Conservation (phyloP, 2,888 invertebrate species). For the Dynastes tityus region DNA sequence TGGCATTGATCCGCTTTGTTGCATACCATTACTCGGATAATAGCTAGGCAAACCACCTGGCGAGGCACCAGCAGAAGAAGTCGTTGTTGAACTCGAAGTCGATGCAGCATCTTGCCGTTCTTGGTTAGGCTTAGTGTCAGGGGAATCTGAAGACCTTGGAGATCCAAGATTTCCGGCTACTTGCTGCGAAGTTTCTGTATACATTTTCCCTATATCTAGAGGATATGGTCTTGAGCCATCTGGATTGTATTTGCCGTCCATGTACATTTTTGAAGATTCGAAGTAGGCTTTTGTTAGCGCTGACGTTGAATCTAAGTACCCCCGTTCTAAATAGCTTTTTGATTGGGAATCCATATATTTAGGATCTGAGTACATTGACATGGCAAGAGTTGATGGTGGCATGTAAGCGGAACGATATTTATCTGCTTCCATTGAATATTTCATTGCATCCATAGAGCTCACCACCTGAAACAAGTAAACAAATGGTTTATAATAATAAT, state of each 20-base stretch:
- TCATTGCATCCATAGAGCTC: slow-evolving; percentile 85
- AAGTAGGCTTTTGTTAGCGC: slow-evolving; percentile 83
- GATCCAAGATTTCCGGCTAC: slow-evolving; percentile 59
- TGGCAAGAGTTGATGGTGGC: slow-evolving; percentile 76
- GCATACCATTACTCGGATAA: slow-evolving; percentile 72
- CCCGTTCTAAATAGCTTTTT: slow-evolving; percentile 75
- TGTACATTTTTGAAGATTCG: slow-evolving; percentile 80
- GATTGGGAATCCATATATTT: slow-evolving; percentile 76
- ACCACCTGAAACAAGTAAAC: slow-evolving; percentile 76
- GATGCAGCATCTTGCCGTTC: slow-evolving; percentile 70
- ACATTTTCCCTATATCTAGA: slow-evolving; percentile 80
- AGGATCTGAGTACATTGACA: slow-evolving; percentile 83
- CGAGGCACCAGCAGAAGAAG: slow-evolving; percentile 78
- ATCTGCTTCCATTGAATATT: slow-evolving; percentile 84
- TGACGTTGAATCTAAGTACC: slow-evolving; percentile 78
- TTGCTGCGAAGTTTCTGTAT: slow-evolving; percentile 75
- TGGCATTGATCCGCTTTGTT: slow-evolving; percentile 66
- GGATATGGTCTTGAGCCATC: slow-evolving; percentile 71
- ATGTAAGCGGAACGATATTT: slow-evolving; percentile 83
- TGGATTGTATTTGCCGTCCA: slow-evolving; percentile 74
- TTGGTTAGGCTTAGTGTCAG: slow-evolving; percentile 67
- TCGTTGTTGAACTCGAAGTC: slow-evolving; percentile 73
- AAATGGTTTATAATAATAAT: not conserved
- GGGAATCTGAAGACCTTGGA: slow-evolving; percentile 74
- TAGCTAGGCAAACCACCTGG: slow-evolving; percentile 75